A percentile compares a stretch with the other conserved stretches of the same genome.
These are phyloP conservation scores for Paradisaea rubra DNA, from an alignment of 2,113 vertebrate genomes.

Conservation along the genomic window DNA sequence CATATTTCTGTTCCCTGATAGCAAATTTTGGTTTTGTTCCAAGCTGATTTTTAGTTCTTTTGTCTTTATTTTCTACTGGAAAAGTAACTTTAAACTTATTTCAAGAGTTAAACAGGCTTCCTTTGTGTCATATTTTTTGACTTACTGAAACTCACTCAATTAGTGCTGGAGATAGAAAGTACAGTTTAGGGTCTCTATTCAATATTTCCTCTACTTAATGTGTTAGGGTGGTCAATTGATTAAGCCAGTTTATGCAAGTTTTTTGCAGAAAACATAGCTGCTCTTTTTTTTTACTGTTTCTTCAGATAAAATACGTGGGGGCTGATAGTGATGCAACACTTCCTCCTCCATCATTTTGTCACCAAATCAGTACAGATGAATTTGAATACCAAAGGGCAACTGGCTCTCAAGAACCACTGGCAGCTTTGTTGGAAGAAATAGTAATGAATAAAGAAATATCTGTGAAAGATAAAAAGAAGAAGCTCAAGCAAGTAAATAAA, in stretches of 20 bases:
- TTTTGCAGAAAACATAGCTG: background rate
- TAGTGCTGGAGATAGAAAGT: background rate
- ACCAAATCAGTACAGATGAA: constrained; percentile 74
- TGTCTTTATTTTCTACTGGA: background rate
- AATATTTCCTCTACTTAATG: background rate
- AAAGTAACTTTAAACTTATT: background rate
- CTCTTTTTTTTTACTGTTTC: background rate
- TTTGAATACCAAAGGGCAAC: constrained; percentile 74
- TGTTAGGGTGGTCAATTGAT: background rate
- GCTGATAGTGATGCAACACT: constrained; percentile 70
- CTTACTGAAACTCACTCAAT: background rate
- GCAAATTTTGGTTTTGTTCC: background rate
- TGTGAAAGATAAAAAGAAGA: constrained; percentile 82
- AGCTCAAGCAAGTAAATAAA: constrained; percentile 79
- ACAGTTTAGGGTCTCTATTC: background rate
- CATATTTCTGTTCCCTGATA: background rate
- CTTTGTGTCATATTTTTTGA: background rate
- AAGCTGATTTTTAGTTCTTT: background rate
- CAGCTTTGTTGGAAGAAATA: constrained; percentile 77
- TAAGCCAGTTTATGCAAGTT: background rate
- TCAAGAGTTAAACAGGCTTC: background rate
- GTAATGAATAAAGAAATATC: constrained; percentile 74
- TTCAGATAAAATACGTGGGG: constrained; percentile 82
- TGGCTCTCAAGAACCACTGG: constrained; percentile 72
- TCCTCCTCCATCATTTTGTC: constrained; percentile 68